Conservation (phyloP, 1,140 invertebrate species). For the Fopius arisanus region DNA sequence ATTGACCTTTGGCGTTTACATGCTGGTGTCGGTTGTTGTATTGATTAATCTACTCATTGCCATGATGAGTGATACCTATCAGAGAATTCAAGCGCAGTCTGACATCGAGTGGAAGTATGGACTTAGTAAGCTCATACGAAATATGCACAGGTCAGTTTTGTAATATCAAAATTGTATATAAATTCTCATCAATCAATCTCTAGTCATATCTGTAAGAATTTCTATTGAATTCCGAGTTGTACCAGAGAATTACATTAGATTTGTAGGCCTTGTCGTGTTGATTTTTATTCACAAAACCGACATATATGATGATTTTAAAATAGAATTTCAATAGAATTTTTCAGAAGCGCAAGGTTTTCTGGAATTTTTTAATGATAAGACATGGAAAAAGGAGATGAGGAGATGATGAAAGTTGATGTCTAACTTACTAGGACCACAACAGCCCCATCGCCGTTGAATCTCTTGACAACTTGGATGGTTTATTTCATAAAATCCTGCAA, state of each 20-base stretch:
- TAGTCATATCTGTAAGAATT: too few species aligned
- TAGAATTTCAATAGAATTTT: too few species aligned
- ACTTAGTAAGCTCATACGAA: slow-evolving; percentile 96
- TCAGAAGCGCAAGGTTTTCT: too few species aligned
- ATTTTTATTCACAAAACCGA: too few species aligned
- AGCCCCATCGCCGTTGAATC: slow-evolving; percentile 96
- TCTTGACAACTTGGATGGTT: slow-evolving; percentile 93
- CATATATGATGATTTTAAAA: too few species aligned
- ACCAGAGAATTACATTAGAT: too few species aligned
- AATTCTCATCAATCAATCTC: too few species aligned
- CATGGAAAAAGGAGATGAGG: too few species aligned
- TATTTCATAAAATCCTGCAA: slow-evolving; percentile 85
- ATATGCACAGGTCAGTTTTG: slow-evolving; percentile 83
- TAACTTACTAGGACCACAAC: slow-evolving; percentile 82
- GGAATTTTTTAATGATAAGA: too few species aligned
- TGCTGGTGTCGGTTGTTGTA: slow-evolving; percentile 97
- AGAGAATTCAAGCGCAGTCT: slow-evolving; percentile 97
- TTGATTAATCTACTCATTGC: slow-evolving; percentile 98
- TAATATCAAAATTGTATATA: too few species aligned
- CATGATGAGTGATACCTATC: slow-evolving; percentile 99
- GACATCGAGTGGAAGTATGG: slow-evolving; percentile 99
- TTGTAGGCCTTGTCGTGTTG: too few species aligned
- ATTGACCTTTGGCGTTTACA: slow-evolving; percentile 93
- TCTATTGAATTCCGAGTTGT: too few species aligned
- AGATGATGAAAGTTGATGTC: not conserved